Conservation (phyloP, 2,888 invertebrate genomes). For the Dasypogon diadema region DNA sequence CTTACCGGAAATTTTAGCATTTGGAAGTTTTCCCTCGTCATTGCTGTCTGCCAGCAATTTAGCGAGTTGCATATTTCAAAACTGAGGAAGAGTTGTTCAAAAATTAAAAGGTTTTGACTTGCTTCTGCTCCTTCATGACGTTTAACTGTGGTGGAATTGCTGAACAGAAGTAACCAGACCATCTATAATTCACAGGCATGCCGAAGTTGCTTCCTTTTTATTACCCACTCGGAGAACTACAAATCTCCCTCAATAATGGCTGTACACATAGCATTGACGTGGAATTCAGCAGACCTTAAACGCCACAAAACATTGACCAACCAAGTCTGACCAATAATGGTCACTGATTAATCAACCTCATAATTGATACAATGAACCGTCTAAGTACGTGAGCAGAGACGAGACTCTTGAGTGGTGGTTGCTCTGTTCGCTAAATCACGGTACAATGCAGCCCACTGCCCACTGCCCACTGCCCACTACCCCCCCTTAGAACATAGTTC, state of each 20-base stretch:
- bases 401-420: too few species aligned
- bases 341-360: slow-evolving; percentile 54
- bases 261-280: slow-evolving; percentile 8
- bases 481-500: not conserved
- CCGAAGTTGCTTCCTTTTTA: slow-evolving; percentile 48
- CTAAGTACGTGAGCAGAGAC: not conserved
- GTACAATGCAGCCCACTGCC: not conserved
- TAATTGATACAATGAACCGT: slow-evolving; percentile 53
- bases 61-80: slow-evolving; percentile 35
- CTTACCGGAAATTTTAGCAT: slow-evolving; percentile 1
- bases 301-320: slow-evolving; percentile 40
- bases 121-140: slow-evolving; percentile 7
- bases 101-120: slow-evolving; percentile 49
- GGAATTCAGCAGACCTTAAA: slow-evolving; percentile 30
- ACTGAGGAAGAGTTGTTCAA: slow-evolving; percentile 46
- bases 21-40: not conserved
- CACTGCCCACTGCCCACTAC: not conserved
- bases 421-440: slow-evolving; percentile 18
- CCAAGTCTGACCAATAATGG: slow-evolving; percentile 52
- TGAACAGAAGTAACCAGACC: slow-evolving; percentile 13
- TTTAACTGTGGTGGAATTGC: slow-evolving; percentile 14
- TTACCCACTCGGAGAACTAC: slow-evolving; percentile 9
- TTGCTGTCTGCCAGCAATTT: slow-evolving; percentile 11
- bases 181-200: slow-evolving; percentile 43
- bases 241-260: not conserved